Percentiles rank a stretch among this genome's conserved stretches.
phyloP scores from a whole-genome alignment of 2,888 invertebrate species.

The Morpho achilles region DNA sequence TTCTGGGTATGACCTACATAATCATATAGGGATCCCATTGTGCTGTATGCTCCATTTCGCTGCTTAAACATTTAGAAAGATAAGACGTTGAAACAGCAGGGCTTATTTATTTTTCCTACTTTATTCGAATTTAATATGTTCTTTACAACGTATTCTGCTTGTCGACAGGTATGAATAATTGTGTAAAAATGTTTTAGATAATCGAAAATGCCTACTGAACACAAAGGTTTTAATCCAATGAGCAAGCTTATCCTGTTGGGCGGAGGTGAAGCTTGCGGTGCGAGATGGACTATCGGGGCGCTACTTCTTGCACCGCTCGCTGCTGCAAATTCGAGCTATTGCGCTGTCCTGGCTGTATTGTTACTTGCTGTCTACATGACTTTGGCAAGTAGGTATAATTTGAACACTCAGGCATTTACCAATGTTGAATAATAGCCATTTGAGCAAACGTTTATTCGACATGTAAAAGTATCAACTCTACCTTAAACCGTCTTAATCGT shows the following conservation, averaged over 20 bases:
- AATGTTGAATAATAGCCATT: background rate
- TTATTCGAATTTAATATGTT: no score
- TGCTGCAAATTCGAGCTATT: conserved; percentile 80
- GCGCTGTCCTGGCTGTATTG: conserved; percentile 76
- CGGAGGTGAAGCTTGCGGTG: conserved; percentile 61
- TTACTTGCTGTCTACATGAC: conserved; percentile 71
- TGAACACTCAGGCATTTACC: background rate
- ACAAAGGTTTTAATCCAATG: conserved; percentile 38
- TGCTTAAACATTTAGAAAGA: no score
- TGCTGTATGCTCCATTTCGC: no score
- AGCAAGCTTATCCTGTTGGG: conserved; percentile 44
- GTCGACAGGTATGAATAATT: no score
- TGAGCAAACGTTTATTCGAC: no score
- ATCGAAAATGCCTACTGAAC: conserved; percentile 44
- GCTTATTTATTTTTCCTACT: no score
- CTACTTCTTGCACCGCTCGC: conserved; percentile 78
- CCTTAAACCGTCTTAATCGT: no score
- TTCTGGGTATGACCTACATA: no score
- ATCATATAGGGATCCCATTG: no score
- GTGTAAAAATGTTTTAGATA: conserved; percentile 1
- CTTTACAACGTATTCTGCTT: no score
- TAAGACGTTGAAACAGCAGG: background rate
- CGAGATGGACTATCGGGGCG: conserved; percentile 80
- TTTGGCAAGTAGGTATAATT: conserved; percentile 67
- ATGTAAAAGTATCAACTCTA: no score